Evolutionary conservation across 2,797 vertebrate genomes (phyloP), one percentile per base, ranked within the genome.

Genomic region (Buceros bicornis): DNA sequence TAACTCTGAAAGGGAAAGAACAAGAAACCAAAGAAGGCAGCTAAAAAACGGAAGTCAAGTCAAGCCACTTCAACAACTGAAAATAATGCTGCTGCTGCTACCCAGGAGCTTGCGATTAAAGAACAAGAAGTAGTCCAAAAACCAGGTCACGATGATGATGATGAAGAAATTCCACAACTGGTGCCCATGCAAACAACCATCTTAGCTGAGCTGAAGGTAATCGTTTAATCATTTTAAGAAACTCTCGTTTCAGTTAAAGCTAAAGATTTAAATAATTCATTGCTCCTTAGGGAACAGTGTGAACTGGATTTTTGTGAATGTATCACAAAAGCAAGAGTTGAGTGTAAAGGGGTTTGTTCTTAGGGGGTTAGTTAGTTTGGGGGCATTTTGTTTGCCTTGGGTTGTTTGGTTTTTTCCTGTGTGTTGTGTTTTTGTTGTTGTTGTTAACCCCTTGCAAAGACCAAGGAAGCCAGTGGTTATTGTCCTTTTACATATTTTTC

Each of bases 161-260:
- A 98, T 2, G 97, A 96, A 88, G 96, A 97, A 83, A 97, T 98
- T 82, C 98, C 98, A 53, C 85, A 97, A 6, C 94, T 98, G 42
- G 96, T 98, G 22, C 98, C 98, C 48, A 69, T 98, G 73, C 72
- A 95, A 57, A 48, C 87, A 58, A 50, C 22, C 0, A 35, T 43
- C 31, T 54, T 83, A 35, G 65, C 56, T 73, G 82, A 84, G 5
- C 8, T 37, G 16, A 37, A 98, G 97, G 98, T 98, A 97, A 72
- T 62, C 42, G 28, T 45, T 76, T 31, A 40, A 33, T 74, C 71
- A 45, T 70, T 65, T 4, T 33, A 15, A 64, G 13, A 81, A 83
- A 74, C 8, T 56, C 16, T 0, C 4, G 24, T 78, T 83, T 91
- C 28, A 21, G 61, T 86, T 61, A 81, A 83, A 86, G 26, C 8